phyloP scores from a whole-genome alignment of 2,113 vertebrate genomes.

The Lophochroa leadbeateri region DNA sequence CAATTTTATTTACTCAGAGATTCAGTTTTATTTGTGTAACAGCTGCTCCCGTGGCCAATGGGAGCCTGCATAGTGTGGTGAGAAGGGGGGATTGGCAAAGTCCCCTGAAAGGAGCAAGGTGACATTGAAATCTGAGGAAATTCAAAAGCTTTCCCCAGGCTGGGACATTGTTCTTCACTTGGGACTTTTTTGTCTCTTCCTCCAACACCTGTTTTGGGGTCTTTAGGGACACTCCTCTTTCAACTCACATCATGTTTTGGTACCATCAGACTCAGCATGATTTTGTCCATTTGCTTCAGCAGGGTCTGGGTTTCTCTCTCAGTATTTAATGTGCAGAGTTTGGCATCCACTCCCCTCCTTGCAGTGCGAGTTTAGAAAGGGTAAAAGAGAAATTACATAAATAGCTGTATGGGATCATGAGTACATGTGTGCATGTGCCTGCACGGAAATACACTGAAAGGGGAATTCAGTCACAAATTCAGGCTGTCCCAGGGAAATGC shows the following conservation, averaged over 20 bases:
- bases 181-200: background rate
- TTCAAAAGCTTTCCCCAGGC: conserved; percentile 26
- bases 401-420: background rate
- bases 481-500: background rate
- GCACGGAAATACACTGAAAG: rapidly evolving
- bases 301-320: background rate
- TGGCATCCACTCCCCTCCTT: background rate
- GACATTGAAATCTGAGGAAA: conserved; percentile 79
- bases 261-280: background rate
- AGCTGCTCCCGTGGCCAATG: conserved; percentile 78
- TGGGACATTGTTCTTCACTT: background rate
- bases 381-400: background rate
- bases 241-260: background rate
- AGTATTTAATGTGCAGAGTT: background rate
- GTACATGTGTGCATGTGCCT: background rate
- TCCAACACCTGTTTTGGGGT: background rate
- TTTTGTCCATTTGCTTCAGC: background rate
- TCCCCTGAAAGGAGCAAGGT: conserved; percentile 44
- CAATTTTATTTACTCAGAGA: conserved; percentile 62
- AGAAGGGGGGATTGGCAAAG: conserved; percentile 35
- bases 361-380: background rate
- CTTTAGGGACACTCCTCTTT: background rate
- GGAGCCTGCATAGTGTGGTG: background rate
- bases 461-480: background rate
- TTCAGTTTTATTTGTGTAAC: conserved; percentile 70